Evolutionary conservation across 2,797 vertebrate species (phyloP).

Genomic region (Danio choprae): DNA sequence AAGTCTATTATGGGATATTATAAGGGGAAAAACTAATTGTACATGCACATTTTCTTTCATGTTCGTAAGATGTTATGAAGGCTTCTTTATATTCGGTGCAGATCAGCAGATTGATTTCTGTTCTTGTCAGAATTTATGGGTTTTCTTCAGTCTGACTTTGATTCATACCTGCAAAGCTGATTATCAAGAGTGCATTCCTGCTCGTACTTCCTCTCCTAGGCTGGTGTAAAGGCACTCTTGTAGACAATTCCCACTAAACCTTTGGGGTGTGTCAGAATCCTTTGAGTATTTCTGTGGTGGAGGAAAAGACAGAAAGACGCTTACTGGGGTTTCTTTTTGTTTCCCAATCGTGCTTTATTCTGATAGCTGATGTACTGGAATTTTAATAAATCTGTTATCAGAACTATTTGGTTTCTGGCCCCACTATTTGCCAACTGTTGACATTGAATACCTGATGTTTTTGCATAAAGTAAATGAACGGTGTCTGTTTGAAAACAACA

Average conservation of each 20-base stretch:
- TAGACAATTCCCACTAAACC: constrained; percentile 10
- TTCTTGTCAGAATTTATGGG: background rate
- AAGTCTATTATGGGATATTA: background rate
- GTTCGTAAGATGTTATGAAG: constrained; percentile 10
- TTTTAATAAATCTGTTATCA: constrained; percentile 71
- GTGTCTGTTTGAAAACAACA: background rate
- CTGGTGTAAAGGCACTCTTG: background rate
- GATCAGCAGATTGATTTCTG: constrained; percentile 23
- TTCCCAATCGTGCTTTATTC: constrained; percentile 60
- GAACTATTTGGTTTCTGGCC: constrained; percentile 62
- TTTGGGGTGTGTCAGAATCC: constrained; percentile 11
- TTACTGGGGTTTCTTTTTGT: constrained; percentile 55
- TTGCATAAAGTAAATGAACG: background rate
- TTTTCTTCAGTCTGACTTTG: background rate
- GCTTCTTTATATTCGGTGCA: constrained; percentile 6
- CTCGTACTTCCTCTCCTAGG: constrained; percentile 34
- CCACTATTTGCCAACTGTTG: background rate
- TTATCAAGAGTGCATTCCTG: background rate
- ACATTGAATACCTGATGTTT: background rate
- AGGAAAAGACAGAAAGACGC: constrained; percentile 13
- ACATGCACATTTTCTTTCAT: constrained; percentile 11
- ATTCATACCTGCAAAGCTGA: constrained; percentile 18
- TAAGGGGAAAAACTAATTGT: background rate
- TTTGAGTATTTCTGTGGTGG: constrained; percentile 31
- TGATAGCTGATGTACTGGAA: constrained; percentile 59